These are phyloP conservation scores for Trichomycterus rosablanca DNA, from an alignment of 2,113 vertebrate genomes.

Conservation along the genomic window DNA sequence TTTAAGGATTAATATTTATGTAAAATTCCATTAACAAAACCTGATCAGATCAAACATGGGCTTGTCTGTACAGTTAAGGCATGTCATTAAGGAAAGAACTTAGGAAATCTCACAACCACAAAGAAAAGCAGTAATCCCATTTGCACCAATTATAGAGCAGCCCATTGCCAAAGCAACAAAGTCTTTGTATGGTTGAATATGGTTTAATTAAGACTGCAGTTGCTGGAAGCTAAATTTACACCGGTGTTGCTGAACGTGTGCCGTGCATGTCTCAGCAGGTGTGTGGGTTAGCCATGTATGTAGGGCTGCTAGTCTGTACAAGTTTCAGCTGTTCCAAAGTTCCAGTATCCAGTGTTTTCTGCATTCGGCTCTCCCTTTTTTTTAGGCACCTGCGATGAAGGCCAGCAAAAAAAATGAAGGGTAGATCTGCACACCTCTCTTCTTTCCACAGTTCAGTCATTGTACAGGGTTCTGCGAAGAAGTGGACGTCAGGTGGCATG, in stretches of 20 bases:
- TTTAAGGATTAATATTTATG: not conserved
- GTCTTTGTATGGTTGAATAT: conserved; percentile 34
- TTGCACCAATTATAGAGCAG: conserved; percentile 67
- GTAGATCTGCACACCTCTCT: not conserved
- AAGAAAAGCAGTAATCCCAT: conserved; percentile 43
- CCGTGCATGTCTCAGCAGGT: conserved; percentile 3
- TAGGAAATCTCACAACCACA: conserved; percentile 47
- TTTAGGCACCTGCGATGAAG: not conserved
- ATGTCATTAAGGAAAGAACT: conserved; percentile 50
- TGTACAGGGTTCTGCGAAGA: not conserved
- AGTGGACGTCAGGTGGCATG: not conserved
- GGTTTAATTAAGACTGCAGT: conserved; percentile 26
- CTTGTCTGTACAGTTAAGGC: conserved; percentile 72
- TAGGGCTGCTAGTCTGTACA: conserved; percentile 32
- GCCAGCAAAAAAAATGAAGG: not conserved
- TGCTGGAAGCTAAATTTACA: conserved; percentile 25
- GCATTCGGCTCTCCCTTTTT: not conserved
- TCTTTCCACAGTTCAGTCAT: not conserved
- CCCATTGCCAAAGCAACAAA: conserved; percentile 42
- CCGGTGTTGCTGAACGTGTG: conserved; percentile 13
- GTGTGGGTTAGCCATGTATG: conserved; percentile 19
- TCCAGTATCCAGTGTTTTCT: conserved; percentile 23
- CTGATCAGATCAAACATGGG: conserved; percentile 33
- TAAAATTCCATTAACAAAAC: conserved; percentile 23
- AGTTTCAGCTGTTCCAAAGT: conserved; percentile 8